A percentile compares a stretch with the other conserved stretches of the same genome.
phyloP scores from a whole-genome alignment of 1,140 invertebrate genomes.

The Adoxophyes honmai region DNA sequence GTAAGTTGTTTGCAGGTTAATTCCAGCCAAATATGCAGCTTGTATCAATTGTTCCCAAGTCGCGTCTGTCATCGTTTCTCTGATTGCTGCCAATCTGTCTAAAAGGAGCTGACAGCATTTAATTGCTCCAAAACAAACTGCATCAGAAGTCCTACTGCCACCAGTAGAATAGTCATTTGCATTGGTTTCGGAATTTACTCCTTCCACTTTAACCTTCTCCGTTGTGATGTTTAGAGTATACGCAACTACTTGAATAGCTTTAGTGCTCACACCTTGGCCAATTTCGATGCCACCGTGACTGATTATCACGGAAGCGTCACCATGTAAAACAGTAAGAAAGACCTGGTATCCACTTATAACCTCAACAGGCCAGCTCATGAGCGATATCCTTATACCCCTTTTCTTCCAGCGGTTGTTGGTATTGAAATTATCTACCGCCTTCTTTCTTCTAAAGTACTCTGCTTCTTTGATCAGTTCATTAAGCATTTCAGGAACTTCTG shows the following conservation, averaged over 20 bases:
- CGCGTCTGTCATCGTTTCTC: slow-evolving; percentile 74
- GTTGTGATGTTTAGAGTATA: slow-evolving; percentile 84
- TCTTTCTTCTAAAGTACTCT: slow-evolving; percentile 77
- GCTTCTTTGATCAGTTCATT: slow-evolving; percentile 16
- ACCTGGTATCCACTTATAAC: slow-evolving; percentile 77
- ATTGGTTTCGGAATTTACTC: slow-evolving; percentile 54
- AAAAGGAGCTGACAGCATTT: slow-evolving; percentile 81
- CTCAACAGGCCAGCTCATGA: slow-evolving; percentile 79
- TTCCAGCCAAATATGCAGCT: slow-evolving; percentile 69
- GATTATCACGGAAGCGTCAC: slow-evolving; percentile 87
- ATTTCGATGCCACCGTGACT: slow-evolving; percentile 88
- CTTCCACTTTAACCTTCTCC: slow-evolving; percentile 82
- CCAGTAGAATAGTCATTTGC: slow-evolving; percentile 80
- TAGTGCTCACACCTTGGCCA: slow-evolving; percentile 85
- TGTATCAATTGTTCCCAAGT: slow-evolving; percentile 81
- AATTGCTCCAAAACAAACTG: slow-evolving; percentile 76
- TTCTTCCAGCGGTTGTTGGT: slow-evolving; percentile 86
- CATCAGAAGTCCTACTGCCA: slow-evolving; percentile 72
- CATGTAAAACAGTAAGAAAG: slow-evolving; percentile 83
- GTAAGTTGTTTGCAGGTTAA: slow-evolving; percentile 81
- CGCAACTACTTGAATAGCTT: slow-evolving; percentile 83
- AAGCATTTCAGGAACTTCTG: slow-evolving; percentile 41
- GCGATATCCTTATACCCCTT: slow-evolving; percentile 80
- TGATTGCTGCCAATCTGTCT: slow-evolving; percentile 79
- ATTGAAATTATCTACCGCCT: slow-evolving; percentile 79